Conservation (phyloP, 2,888 invertebrate species). For the Agonopterix heracliana region DNA sequence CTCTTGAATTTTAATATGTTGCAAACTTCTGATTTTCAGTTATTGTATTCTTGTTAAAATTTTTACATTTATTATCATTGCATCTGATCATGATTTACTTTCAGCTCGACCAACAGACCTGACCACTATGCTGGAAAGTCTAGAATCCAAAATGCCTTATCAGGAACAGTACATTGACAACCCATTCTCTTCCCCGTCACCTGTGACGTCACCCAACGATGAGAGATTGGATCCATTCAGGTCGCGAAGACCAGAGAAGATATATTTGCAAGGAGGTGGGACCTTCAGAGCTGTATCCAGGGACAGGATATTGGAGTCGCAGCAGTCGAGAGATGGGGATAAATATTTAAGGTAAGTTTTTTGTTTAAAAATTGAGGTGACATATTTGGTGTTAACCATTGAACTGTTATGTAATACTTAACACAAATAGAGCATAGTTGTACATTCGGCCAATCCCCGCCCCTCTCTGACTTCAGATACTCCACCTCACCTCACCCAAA, state of each 20-base stretch:
- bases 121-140: conserved; percentile 59
- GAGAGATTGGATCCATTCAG: conserved; percentile 56
- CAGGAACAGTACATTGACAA: conserved; percentile 70
- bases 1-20: no score
- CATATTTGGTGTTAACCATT: no score
- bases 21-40: no score
- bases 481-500: no score
- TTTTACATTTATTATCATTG: no score
- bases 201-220: conserved; percentile 68
- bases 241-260: conserved; percentile 56
- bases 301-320: conserved; percentile 62
- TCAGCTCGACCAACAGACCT: conserved; percentile 66
- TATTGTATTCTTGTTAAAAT: no score
- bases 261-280: conserved; percentile 69
- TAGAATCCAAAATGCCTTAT: conserved; percentile 58
- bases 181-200: conserved; percentile 71
- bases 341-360: conserved; percentile 58
- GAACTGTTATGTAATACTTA: no score
- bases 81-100: conserved; percentile 8
- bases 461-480: no score
- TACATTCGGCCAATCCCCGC: no score
- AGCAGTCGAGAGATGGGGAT: conserved; percentile 58
- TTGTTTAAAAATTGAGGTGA: no score
- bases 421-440: no score
- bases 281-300: conserved; percentile 65